Evolutionary conservation across 2,113 vertebrate genomes (phyloP).

Genomic region (Misgurnus mizolepis): DNA sequence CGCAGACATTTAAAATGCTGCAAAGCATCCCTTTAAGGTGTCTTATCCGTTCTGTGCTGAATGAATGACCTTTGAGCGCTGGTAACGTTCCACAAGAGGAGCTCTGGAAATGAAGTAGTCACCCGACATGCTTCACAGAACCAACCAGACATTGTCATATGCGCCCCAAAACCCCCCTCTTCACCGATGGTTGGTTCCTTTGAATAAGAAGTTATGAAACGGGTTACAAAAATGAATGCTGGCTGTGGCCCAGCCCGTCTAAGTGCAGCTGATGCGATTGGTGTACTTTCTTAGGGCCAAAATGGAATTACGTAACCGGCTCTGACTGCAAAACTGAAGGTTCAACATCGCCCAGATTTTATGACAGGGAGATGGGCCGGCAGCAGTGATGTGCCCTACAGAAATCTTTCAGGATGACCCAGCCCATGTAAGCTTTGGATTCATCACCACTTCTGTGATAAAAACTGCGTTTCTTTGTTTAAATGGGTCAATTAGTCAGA

Average conservation of each 20-base stretch:
- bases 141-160: constrained; percentile 62
- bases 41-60: background rate
- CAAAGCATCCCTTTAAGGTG: background rate
- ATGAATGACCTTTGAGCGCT: background rate
- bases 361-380: constrained; percentile 54
- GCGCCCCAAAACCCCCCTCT: constrained; percentile 57
- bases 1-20: background rate
- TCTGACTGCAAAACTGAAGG: constrained; percentile 47
- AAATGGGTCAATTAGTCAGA: constrained; percentile 35
- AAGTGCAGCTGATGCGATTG: constrained; percentile 4
- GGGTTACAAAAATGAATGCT: constrained; percentile 40
- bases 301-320: constrained; percentile 46
- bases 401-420: constrained; percentile 50
- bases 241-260: background rate
- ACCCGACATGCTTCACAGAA: constrained; percentile 62
- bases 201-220: constrained; percentile 44
- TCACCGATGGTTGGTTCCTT: constrained; percentile 44
- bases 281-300: constrained; percentile 36
- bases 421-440: constrained; percentile 50
- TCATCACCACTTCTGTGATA: constrained; percentile 37
- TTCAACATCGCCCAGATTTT: constrained; percentile 38
- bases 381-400: constrained; percentile 54
- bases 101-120: constrained; percentile 42
- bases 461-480: constrained; percentile 21
- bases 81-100: background rate